These are phyloP conservation scores for Abrostola triplasia DNA, from an alignment of 2,888 invertebrate genomes.

Conservation along the genomic window DNA sequence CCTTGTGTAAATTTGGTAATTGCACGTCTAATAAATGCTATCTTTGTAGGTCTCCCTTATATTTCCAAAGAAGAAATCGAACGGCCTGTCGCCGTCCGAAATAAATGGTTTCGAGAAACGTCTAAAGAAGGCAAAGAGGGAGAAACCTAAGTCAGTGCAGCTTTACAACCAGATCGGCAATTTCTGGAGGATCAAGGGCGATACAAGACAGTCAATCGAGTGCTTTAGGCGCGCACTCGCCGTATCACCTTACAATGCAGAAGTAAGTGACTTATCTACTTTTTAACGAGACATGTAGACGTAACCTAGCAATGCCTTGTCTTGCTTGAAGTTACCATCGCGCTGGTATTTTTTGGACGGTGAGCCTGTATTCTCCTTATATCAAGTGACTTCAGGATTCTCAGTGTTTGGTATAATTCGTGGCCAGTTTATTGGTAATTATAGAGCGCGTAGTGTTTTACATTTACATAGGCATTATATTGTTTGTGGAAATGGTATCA, in stretches of 20 bases:
- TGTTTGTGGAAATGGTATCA: no score
- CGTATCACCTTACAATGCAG: conserved; percentile 95
- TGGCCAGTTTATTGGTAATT: no score
- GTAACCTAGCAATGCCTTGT: background rate
- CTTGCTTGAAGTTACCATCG: no score
- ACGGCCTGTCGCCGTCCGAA: conserved; percentile 91
- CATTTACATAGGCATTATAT: no score
- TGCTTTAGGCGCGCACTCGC: conserved; percentile 95
- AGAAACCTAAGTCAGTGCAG: conserved; percentile 95
- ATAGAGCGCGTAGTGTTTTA: no score
- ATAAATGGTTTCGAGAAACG: conserved; percentile 92
- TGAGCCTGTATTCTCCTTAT: no score
- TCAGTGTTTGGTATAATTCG: no score
- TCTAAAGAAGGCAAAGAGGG: conserved; percentile 93
- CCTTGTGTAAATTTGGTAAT: no score
- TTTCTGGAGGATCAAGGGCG: conserved; percentile 96
- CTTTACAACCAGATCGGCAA: conserved; percentile 97
- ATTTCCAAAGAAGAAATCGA: conserved; percentile 91
- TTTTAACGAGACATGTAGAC: conserved; percentile 1
- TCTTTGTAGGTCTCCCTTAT: conserved; percentile 90
- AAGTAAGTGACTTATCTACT: conserved; percentile 80
- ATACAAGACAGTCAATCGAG: conserved; percentile 95
- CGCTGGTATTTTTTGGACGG: no score
- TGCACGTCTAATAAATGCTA: background rate
- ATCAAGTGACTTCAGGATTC: no score